Evolutionary conservation across 1,140 invertebrate genomes (phyloP).

Genomic region (Cyrtorhinus lividipennis): DNA sequence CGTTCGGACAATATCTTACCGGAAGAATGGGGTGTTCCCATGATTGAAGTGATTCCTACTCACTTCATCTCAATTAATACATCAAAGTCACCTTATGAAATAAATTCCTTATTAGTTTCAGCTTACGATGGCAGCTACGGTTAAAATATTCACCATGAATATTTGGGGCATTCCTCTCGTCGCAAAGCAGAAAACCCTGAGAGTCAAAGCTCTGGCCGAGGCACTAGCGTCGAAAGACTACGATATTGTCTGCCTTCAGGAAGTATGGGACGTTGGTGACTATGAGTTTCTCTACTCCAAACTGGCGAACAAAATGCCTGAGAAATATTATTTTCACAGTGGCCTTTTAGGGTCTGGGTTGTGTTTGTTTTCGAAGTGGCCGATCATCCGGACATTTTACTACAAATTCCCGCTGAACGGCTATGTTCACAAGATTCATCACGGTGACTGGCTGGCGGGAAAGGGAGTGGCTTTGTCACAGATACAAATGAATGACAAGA

Average conservation of each 20-base stretch:
- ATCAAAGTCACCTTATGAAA: too few species aligned
- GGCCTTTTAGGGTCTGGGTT: conserved; percentile 83
- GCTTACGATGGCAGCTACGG: neutral
- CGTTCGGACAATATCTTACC: too few species aligned
- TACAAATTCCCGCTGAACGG: conserved; percentile 92
- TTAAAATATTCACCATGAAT: conserved; percentile 29
- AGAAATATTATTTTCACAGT: conserved; percentile 84
- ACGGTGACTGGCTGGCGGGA: conserved; percentile 96
- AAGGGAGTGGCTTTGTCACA: conserved; percentile 88
- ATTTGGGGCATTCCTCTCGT: conserved; percentile 28
- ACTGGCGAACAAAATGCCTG: conserved; percentile 47
- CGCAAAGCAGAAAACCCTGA: conserved; percentile 50
- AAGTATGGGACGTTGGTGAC: conserved; percentile 73
- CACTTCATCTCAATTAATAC: too few species aligned
- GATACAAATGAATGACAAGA: conserved; percentile 47
- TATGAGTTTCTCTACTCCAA: conserved; percentile 52
- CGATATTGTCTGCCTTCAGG: conserved; percentile 84
- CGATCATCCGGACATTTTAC: conserved; percentile 78
- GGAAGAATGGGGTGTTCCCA: too few species aligned
- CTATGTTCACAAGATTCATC: conserved; percentile 88
- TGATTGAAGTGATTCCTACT: too few species aligned
- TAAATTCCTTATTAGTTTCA: neutral
- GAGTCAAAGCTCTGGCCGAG: conserved; percentile 67
- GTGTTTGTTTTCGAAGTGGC: conserved; percentile 75
- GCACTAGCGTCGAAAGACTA: conserved; percentile 51